Conservation (phyloP, 2,797 vertebrate genomes). For the Odontamblyopus rebecca region DNA sequence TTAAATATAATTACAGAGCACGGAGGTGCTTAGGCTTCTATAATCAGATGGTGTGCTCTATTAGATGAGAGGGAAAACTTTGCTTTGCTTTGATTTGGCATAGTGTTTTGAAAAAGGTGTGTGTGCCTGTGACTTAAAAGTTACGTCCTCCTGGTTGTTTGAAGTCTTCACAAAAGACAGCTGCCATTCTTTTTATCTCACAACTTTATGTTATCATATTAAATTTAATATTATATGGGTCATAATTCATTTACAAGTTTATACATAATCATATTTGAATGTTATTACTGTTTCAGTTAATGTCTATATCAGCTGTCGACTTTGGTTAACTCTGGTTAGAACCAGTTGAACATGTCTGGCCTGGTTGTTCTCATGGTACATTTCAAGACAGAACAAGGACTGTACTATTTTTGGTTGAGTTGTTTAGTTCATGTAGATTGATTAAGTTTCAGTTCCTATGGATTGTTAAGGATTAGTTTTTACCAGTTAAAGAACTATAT, state of each 20-base stretch:
- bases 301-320: not conserved
- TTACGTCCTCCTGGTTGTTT: conserved; percentile 42
- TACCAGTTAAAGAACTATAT: not conserved
- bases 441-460: not conserved
- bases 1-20: conserved; percentile 75
- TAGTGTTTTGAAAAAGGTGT: conserved; percentile 57
- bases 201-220: not conserved
- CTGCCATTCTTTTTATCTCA: conserved; percentile 15
- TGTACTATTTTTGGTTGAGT: not conserved
- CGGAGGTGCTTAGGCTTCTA: conserved; percentile 65
- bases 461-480: not conserved
- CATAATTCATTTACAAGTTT: not conserved
- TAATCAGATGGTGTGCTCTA: conserved; percentile 73
- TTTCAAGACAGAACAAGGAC: too few species aligned
- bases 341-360: not conserved
- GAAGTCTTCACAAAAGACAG: conserved; percentile 58
- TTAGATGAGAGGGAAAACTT: conserved; percentile 66
- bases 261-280: not conserved
- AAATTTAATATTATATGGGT: too few species aligned
- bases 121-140: conserved; percentile 52
- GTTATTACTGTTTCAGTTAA: not conserved
- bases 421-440: not conserved
- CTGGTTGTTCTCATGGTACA: not conserved
- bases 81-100: conserved; percentile 65
- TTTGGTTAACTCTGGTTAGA: not conserved